These are phyloP conservation scores for Plagodis dolabraria DNA, from an alignment of 2,888 invertebrate genomes.

Conservation along the genomic window DNA sequence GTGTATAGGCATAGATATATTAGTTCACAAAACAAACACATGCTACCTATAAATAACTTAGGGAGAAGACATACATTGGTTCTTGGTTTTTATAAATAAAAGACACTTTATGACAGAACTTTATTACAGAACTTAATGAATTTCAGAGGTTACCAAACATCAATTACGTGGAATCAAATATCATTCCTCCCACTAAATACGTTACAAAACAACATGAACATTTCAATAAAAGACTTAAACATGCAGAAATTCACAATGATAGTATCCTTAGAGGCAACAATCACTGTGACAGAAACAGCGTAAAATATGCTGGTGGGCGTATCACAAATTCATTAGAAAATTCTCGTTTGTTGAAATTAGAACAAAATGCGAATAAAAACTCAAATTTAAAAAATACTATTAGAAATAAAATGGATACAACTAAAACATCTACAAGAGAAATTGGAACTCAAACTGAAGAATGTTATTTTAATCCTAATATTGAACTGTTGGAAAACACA, in stretches of 20 bases:
- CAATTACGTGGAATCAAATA: constrained; percentile 6
- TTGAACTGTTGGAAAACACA: constrained; percentile 48
- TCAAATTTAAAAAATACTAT: background rate
- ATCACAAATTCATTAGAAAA: no score
- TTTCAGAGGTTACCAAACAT: constrained; percentile 11
- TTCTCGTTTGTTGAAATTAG: no score
- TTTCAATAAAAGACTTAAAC: background rate
- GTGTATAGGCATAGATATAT: no score
- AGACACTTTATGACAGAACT: no score
- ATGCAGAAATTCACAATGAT: background rate
- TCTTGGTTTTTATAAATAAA: no score
- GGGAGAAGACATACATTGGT: no score
- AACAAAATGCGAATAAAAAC: no score
- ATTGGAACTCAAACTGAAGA: constrained; percentile 52
- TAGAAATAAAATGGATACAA: background rate
- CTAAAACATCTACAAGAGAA: constrained; percentile 37
- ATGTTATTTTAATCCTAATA: constrained; percentile 41
- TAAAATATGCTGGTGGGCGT: background rate
- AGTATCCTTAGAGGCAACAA: background rate
- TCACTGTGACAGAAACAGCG: background rate
- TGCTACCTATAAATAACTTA: no score
- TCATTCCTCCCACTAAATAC: background rate
- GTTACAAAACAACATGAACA: background rate
- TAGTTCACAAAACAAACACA: no score
- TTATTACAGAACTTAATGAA: no score